Percentiles rank a stretch among this genome's conserved stretches.
phyloP scores from a whole-genome alignment of 2,797 vertebrate species.

The Tangara arthus region DNA sequence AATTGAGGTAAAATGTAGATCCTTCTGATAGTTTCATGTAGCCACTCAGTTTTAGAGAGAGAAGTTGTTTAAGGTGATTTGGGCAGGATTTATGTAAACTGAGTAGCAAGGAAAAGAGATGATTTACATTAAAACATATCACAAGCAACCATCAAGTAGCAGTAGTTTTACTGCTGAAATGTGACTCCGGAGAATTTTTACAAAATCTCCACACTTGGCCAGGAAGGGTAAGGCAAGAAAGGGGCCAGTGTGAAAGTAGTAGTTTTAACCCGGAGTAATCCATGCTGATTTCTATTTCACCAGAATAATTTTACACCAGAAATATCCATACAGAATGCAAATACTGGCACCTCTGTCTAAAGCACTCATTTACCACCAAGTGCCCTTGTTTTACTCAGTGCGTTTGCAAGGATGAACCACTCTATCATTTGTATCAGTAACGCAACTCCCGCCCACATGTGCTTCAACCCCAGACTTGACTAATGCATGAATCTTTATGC shows the following conservation, averaged over 20 bases:
- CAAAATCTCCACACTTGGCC: background rate
- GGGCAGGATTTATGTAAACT: background rate
- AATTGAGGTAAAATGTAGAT: background rate
- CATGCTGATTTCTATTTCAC: background rate
- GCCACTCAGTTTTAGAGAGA: background rate
- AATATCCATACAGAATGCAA: background rate
- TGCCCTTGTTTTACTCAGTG: background rate
- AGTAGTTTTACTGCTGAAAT: background rate
- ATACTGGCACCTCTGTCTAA: background rate
- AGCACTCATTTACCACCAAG: background rate
- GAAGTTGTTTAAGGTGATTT: background rate
- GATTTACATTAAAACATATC: background rate
- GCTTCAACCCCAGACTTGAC: background rate
- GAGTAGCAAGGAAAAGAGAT: background rate
- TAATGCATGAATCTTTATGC: conserved; percentile 5
- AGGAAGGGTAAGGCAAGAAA: background rate
- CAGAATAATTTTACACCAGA: background rate
- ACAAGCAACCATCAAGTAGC: background rate
- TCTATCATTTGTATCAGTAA: background rate
- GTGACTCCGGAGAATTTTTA: background rate
- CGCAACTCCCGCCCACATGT: background rate
- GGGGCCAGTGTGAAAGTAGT: background rate
- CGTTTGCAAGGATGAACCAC: background rate
- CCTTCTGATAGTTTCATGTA: background rate
- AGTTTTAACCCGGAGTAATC: background rate